phyloP scores from a whole-genome alignment of 2,113 vertebrate genomes.

The Hiodon tergisus region DNA sequence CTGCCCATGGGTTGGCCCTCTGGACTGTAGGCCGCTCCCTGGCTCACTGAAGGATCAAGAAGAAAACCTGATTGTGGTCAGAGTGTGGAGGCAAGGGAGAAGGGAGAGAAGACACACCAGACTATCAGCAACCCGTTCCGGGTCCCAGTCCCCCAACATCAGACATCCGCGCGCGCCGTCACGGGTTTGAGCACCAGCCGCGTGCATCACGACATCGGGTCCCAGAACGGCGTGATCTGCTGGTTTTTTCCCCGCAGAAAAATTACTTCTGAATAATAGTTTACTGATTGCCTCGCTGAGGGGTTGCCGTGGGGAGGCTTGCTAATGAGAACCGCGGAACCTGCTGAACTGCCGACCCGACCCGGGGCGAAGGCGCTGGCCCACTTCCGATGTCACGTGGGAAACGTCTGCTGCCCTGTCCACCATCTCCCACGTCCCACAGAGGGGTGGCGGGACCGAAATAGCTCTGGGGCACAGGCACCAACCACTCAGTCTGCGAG shows the following conservation, averaged over 20 bases:
- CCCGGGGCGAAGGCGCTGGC: no score
- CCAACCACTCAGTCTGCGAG: background rate
- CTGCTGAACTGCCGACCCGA: no score
- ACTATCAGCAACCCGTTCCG: constrained; percentile 96
- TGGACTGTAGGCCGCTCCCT: constrained; percentile 99
- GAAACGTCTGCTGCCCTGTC: background rate
- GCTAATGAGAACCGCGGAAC: no score
- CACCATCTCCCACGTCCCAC: background rate
- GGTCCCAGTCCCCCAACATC: constrained; percentile 73
- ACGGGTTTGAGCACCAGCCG: no score
- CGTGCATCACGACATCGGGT: no score
- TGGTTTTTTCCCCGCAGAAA: no score
- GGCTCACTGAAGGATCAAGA: constrained; percentile 99
- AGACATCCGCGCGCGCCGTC: no score
- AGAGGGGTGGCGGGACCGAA: background rate
- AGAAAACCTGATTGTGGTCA: constrained; percentile 99
- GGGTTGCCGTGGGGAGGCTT: no score
- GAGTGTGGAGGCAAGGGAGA: constrained; percentile 95
- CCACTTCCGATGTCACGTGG: background rate
- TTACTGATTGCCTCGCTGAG: no score
- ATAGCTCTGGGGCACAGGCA: background rate
- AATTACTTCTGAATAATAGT: no score
- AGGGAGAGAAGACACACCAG: constrained; percentile 93
- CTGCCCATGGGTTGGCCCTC: constrained; percentile 99
- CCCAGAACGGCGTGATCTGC: no score